phyloP scores from a whole-genome alignment of 2,888 invertebrate species.

The Tyria jacobaeae region DNA sequence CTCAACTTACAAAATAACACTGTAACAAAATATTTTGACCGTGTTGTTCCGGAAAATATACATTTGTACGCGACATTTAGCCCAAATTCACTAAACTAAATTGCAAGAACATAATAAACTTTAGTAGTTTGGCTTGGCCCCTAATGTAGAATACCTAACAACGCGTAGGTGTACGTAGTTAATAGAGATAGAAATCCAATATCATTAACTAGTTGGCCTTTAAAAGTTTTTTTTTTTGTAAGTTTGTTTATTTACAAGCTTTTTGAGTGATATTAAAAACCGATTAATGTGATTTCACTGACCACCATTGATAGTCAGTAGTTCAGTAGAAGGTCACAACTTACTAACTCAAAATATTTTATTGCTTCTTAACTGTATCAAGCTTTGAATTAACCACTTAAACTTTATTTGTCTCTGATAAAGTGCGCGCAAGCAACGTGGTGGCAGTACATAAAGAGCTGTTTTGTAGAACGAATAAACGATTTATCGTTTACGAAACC shows the following conservation, averaged over 20 bases:
- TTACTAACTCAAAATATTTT: background rate
- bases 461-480: background rate
- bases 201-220: no score
- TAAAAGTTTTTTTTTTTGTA: background rate
- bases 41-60: conserved; percentile 47
- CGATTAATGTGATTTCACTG: background rate
- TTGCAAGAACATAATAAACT: conserved; percentile 46
- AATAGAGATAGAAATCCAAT: background rate
- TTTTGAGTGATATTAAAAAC: background rate
- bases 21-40: conserved; percentile 64
- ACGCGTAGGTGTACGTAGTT: background rate
- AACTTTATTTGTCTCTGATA: background rate
- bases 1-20: conserved; percentile 66
- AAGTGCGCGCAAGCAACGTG: background rate
- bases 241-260: background rate
- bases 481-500: background rate
- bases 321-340: background rate
- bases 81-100: conserved; percentile 43
- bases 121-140: conserved; percentile 34
- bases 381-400: background rate
- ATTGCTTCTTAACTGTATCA: background rate
- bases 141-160: conserved; percentile 24
- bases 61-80: conserved; percentile 48
- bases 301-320: background rate
- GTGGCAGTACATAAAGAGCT: background rate